These are phyloP conservation scores for Achatina immaculata DNA, from an alignment of 1,140 invertebrate species.

Conservation along the genomic window DNA sequence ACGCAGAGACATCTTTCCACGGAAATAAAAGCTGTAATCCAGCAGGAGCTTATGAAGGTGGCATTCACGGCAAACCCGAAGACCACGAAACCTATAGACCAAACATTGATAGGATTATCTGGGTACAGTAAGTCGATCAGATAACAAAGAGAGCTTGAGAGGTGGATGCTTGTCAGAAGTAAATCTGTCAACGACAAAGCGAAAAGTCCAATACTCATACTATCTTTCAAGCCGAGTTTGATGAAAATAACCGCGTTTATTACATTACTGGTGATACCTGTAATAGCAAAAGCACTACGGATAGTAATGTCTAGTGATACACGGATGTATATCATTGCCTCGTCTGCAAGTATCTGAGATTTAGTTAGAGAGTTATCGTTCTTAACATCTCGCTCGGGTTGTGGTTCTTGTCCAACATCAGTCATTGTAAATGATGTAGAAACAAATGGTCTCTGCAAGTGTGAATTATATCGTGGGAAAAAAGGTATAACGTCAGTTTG, in stretches of 20 bases:
- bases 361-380: too few relatives aligned
- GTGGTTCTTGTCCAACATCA: too few relatives aligned
- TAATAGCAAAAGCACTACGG: not conserved
- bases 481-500: too few relatives aligned
- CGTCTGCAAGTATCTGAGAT: not conserved
- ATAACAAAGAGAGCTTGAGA: not conserved
- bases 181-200: not conserved
- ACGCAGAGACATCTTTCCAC: conserved; percentile 15
- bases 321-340: not conserved
- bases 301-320: not conserved
- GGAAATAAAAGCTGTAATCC: conserved; percentile 9
- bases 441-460: too few relatives aligned
- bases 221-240: not conserved
- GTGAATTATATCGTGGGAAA: too few relatives aligned
- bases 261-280: not conserved
- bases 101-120: not conserved
- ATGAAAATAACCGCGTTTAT: not conserved
- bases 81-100: not conserved
- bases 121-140: not conserved
- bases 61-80: not conserved
- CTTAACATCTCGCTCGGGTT: too few relatives aligned
- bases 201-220: not conserved
- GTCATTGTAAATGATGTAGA: too few relatives aligned
- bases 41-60: not conserved
- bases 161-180: not conserved